Evolutionary conservation across 30 jellyfish, hydroid and myxozoan species (phyloP).

Genomic region (Catostylus mosaicus): DNA sequence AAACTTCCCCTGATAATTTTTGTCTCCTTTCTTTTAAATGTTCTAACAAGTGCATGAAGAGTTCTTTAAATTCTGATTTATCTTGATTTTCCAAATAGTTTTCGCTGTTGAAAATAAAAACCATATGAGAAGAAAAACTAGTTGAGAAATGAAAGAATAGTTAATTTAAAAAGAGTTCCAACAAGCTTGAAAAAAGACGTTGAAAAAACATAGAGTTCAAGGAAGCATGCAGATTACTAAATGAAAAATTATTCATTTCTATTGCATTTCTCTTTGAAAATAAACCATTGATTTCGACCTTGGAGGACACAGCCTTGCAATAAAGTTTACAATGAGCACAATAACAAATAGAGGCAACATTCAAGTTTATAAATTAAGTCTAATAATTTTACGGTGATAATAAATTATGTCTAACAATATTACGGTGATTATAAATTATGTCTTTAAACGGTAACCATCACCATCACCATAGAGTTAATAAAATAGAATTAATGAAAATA

Average conservation of each 20-base stretch:
- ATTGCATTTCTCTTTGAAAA: not conserved
- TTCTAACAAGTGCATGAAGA: conserved; percentile 46
- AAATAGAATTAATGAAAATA: too few relatives aligned
- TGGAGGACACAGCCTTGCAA: not conserved
- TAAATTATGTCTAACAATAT: too few relatives aligned
- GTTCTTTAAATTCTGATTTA: conserved; percentile 16
- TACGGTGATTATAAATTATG: too few relatives aligned
- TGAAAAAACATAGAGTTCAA: not conserved
- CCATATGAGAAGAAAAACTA: not conserved
- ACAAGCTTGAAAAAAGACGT: not conserved
- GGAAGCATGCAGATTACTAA: too few relatives aligned
- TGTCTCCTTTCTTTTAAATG: conserved; percentile 36
- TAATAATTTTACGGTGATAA: too few relatives aligned
- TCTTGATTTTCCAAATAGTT: conserved; percentile 2
- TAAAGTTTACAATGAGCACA: too few relatives aligned
- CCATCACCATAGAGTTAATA: too few relatives aligned
- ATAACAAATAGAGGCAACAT: too few relatives aligned
- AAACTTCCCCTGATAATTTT: conserved; percentile 53
- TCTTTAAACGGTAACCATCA: too few relatives aligned
- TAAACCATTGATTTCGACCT: not conserved
- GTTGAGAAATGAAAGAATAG: not conserved
- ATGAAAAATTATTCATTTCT: too few relatives aligned
- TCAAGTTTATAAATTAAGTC: too few relatives aligned
- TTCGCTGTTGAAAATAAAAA: conserved; percentile 8
- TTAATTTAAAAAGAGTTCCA: not conserved